phyloP scores from a whole-genome alignment of 2,888 invertebrate genomes.

The Drosophila vallismaia region DNA sequence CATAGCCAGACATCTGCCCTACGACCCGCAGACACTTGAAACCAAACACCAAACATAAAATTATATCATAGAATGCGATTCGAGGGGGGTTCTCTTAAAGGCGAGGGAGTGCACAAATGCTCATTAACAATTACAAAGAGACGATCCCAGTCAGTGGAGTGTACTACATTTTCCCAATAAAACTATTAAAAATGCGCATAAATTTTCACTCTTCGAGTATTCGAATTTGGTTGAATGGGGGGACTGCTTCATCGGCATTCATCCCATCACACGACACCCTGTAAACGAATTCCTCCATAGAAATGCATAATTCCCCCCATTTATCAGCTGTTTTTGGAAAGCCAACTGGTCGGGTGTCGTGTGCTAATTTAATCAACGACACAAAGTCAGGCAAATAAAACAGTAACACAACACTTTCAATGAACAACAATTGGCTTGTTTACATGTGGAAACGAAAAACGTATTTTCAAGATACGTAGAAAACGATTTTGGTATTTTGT shows the following conservation, averaged over 20 bases:
- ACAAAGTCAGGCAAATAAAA: constrained; percentile 20
- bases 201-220: constrained; percentile 48
- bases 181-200: constrained; percentile 72
- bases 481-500: constrained; percentile 14
- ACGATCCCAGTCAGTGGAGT: constrained; percentile 23
- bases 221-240: constrained; percentile 40
- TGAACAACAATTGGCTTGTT: constrained; percentile 49
- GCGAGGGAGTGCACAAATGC: constrained; percentile 36
- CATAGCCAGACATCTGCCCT: constrained; percentile 46
- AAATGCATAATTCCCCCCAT: constrained; percentile 2
- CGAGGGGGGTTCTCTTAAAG: constrained; percentile 22
- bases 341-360: constrained; percentile 3
- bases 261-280: constrained; percentile 38
- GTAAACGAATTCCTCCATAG: constrained; percentile 10
- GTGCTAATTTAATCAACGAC: constrained; percentile 36
- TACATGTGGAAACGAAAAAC: constrained; percentile 26
- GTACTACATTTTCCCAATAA: constrained; percentile 54
- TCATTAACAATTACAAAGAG: constrained; percentile 71
- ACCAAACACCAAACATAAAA: constrained; percentile 42
- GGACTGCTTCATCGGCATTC: constrained; percentile 21
- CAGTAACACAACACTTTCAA: constrained; percentile 35
- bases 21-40: constrained; percentile 33
- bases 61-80: constrained; percentile 17
- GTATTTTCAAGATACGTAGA: constrained; percentile 14
- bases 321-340: constrained; percentile 33